Evolutionary conservation across 2,797 vertebrate species (phyloP).

Genomic region (Sebastes oblongus): DNA sequence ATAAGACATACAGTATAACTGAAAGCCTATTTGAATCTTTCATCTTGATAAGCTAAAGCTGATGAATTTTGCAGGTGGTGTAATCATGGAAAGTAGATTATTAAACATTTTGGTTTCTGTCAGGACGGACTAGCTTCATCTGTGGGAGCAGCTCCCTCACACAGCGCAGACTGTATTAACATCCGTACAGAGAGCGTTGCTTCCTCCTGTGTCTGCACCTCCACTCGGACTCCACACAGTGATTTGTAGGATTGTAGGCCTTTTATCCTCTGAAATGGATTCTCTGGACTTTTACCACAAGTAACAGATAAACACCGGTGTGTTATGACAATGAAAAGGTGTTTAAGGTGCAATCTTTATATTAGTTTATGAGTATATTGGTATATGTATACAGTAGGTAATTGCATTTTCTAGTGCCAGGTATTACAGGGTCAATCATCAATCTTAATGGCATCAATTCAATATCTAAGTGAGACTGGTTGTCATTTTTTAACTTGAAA

Average conservation of each 20-base stretch:
- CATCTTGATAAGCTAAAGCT: conserved; percentile 42
- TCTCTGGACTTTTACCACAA: not conserved
- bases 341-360: not conserved
- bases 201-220: not conserved
- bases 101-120: conserved; percentile 22
- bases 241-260: not conserved
- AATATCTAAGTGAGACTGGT: too few species aligned
- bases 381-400: not conserved
- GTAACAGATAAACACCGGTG: not conserved
- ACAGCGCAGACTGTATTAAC: not conserved
- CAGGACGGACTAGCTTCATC: conserved; percentile 34
- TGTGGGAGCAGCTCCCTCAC: conserved; percentile 6
- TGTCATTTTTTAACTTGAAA: too few species aligned
- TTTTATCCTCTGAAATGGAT: not conserved
- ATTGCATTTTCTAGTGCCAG: not conserved
- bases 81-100: too few species aligned
- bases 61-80: conserved; percentile 47
- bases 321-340: not conserved
- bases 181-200: not conserved
- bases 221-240: not conserved
- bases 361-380: too few species aligned
- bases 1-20: too few species aligned
- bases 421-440: not conserved
- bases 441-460: not conserved
- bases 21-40: too few species aligned